Evolutionary conservation across 2,797 vertebrate species (phyloP), one percentile per base, ranked within the genome.

Genomic region (Sebastes taczanowskii): DNA sequence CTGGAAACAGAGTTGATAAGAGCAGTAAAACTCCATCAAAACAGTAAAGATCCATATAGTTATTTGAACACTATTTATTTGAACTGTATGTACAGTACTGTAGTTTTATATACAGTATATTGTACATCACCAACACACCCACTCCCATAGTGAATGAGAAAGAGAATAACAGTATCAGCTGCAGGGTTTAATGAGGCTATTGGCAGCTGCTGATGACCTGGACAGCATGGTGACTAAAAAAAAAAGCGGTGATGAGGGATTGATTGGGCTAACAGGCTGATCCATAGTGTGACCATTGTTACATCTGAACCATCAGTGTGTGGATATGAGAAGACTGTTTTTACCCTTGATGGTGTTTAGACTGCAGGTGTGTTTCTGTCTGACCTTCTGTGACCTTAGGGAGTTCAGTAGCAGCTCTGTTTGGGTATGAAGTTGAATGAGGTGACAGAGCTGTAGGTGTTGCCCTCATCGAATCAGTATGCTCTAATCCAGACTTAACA

Each of bases 221-320:
- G 13, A 56, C 77, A n/a, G 68, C 68, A 61, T 34, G 9, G 32
- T 1, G 30, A 67, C 72, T 83, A 86, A 59, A 81, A 85, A 22
- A 81, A 88, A 42, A 42, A 38, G 71, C 23, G 1, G 1, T 49
- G 61, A 81, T 59, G 79, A 88, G 46, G 58, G 11, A 90, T 83
- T 75, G 89, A 88, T 88, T 8, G 34, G 3, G 27, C 71, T 18
- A 78, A 84, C 71, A 4, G 38, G 71, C 71, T 11, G 56, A 86
- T 78, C 77, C 27, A 56, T 63, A 38, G 59, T 1, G 29, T 52
- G 71, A 81, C 74, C 1, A 27, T 64, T 42, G 76, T 70, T 49
- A n/a, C 27, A 72, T 71, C 68, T 66, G 80, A 78, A 75, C 74
- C 25, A 80, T 58, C 25, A 30, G 58, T 29, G 29, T 27, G 42